Evolutionary conservation across 2,113 vertebrate species (phyloP), one percentile per base, ranked within the genome.

Genomic region (Malurus melanocephalus): DNA sequence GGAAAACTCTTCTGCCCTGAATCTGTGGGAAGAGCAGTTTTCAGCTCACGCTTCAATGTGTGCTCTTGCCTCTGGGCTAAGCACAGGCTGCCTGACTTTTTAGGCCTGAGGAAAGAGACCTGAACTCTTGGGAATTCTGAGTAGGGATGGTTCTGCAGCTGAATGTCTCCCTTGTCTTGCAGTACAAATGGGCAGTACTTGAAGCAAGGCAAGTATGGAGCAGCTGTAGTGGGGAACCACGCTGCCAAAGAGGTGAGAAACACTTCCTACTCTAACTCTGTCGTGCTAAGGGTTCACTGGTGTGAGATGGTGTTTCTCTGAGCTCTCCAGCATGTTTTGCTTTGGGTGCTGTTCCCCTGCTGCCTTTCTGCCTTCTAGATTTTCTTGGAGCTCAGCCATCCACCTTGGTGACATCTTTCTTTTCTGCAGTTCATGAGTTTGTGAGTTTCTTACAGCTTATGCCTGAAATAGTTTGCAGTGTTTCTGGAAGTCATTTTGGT

Each of bases 141-240:
- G 45, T n/a, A 53, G n/a, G 85, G 32, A 2, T 1, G 1, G 43
- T 64, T 85, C 89, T 92, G 87, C 73, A 91, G 30, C 67, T 96
- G 19, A 94, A 28, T 51, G 16, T 94, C 60, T 95, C 26, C 8
- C 77, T 97, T 92, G 59, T 91, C 69, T 95, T 77, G 6, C 95
- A 99, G 99, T 87, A 95, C 97, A 77, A 99, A 98, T 8, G 98
- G 98, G 90, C 98, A 99, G 56, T 99, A 99, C 77, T 65, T 97
- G 95, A 99, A 99, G 95, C 99, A 99, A 89, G 99, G 99, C 43
- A 99, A 99, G 95, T 98, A 99, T 64, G 99, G 99, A 96, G 98
- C 98, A 20, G 99, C 99, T 1, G 97, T 99, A 5, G 96, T 99
- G 94, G 99, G 99, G 61, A 99, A 94, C 95, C 98, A 99, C 8